Evolutionary conservation across 1,140 invertebrate genomes (phyloP), one percentile per base, ranked within the genome.

Genomic region (Lutraria rhynchaena): DNA sequence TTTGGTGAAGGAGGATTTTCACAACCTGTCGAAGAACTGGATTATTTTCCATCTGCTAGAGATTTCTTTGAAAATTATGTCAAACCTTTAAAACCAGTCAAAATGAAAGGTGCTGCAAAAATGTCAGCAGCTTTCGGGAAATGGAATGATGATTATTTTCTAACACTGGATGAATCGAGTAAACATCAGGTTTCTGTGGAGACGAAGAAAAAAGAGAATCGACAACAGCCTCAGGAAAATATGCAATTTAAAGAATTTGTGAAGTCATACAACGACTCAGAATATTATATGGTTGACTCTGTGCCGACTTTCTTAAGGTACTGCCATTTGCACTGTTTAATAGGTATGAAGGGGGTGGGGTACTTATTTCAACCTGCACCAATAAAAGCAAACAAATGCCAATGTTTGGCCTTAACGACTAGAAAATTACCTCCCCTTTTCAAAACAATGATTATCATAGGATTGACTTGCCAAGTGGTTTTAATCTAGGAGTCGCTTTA

Each of bases 141-240:
- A 53, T 92, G 91, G 91, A 89, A 81, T 19, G 90, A 91, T 70
- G 86, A 89, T 63, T 91, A 92, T 77, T 91, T 92, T 49, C 44
- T 87, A 29, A 46, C 67, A 2, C 53, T 86, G 13, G 74, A 87
- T 7, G 70, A 86, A 31, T 81, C 87, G 19, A 55, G 65, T 24
- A 80, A 88, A 41, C 22, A 86, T 27, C 41, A n/a, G 13, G 85
- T 92, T 27, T 33, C 76, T 0, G 77, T 91, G 19, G 91, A 92
- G 85, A 90, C 86, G 0, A 75, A 29, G 51, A 92, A 92, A 76
- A 92, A 92, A 37, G 91, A 92, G 70, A 85, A 86, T 63, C 73
- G 91, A 24, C 44, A 63, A 41, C 84, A 87, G 80, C 33, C 69
- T 15, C 76, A 83, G 0, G 24, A 78, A 24, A 35, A 63, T 31